Evolutionary conservation across 2,888 invertebrate species (phyloP).

Genomic region (Epicampocera succincta): DNA sequence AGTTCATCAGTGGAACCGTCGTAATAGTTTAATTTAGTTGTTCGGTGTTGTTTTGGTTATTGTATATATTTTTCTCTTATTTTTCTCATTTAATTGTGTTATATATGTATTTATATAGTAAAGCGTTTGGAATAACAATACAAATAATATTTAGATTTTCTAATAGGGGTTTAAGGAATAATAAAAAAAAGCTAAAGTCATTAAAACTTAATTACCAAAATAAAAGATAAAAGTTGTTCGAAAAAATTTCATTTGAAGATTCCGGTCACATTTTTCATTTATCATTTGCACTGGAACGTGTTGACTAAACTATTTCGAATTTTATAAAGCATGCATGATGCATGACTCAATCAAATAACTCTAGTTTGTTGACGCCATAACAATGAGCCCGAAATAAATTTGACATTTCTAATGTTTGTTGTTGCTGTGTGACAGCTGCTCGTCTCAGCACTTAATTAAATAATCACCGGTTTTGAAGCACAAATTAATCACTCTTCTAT

Average conservation of each 20-base stretch:
- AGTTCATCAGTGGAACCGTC: too few species aligned
- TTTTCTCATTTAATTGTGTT: conserved; percentile 13
- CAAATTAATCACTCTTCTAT: not conserved
- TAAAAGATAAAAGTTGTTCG: not conserved
- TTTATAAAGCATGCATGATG: conserved; percentile 19
- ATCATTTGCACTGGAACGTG: conserved; percentile 13
- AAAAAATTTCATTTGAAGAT: conserved; percentile 1
- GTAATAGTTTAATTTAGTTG: too few species aligned
- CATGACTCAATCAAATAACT: conserved; percentile 48
- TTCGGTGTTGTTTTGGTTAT: not conserved
- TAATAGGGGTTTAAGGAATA: conserved; percentile 14
- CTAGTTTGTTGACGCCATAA: conserved; percentile 39
- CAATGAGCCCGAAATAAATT: conserved; percentile 5
- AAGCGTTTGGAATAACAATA: conserved; percentile 41
- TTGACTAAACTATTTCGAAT: conserved; percentile 19
- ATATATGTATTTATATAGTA: conserved; percentile 16
- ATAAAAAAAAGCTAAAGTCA: conserved; percentile 45
- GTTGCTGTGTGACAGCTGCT: conserved; percentile 32
- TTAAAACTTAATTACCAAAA: conserved; percentile 58
- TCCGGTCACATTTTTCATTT: conserved; percentile 34
- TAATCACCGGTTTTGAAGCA: conserved; percentile 19
- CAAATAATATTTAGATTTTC: conserved; percentile 48
- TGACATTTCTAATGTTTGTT: conserved; percentile 22
- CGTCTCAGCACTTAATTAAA: not conserved
- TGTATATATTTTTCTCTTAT: not conserved